Evolutionary conservation across 2,113 vertebrate genomes (phyloP).

Genomic region (Ifrita kowaldi): DNA sequence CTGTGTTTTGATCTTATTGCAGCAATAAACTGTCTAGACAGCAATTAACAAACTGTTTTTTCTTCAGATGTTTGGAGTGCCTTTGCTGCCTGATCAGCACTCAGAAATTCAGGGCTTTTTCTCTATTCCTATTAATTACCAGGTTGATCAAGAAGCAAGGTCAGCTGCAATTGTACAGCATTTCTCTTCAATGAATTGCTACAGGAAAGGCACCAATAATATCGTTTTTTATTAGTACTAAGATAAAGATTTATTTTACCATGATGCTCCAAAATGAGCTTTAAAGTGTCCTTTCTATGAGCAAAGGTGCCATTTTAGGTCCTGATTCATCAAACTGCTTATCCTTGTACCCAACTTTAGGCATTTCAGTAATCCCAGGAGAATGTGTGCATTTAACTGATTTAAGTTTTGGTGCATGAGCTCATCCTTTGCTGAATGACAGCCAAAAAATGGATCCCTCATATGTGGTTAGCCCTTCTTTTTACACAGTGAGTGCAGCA

Average conservation of each 20-base stretch:
- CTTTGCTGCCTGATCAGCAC: slow-evolving; percentile 65
- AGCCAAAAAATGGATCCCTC: not conserved
- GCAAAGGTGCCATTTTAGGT: not conserved
- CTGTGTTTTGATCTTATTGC: slow-evolving; percentile 94
- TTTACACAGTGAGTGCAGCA: not conserved
- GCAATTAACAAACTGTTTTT: slow-evolving; percentile 91
- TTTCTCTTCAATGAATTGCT: not conserved
- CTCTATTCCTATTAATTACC: slow-evolving; percentile 70
- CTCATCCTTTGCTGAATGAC: not conserved
- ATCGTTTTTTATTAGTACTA: not conserved
- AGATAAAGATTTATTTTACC: slow-evolving; percentile 13
- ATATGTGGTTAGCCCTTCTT: not conserved
- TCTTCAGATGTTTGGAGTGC: slow-evolving; percentile 87
- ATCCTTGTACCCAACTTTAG: not conserved
- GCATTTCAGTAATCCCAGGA: not conserved
- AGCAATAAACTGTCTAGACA: slow-evolving; percentile 99
- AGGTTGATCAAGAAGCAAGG: slow-evolving; percentile 26
- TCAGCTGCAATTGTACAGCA: not conserved
- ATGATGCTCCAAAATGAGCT: not conserved
- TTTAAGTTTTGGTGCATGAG: not conserved
- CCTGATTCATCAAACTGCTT: not conserved
- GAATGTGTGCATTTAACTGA: rapidly evolving
- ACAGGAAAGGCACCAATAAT: not conserved
- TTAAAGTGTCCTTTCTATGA: not conserved
- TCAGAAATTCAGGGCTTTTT: slow-evolving; percentile 58